These are phyloP conservation scores for Cyprinodon brontotheroides DNA, from an alignment of 2,113 vertebrate genomes.

Conservation along the genomic window DNA sequence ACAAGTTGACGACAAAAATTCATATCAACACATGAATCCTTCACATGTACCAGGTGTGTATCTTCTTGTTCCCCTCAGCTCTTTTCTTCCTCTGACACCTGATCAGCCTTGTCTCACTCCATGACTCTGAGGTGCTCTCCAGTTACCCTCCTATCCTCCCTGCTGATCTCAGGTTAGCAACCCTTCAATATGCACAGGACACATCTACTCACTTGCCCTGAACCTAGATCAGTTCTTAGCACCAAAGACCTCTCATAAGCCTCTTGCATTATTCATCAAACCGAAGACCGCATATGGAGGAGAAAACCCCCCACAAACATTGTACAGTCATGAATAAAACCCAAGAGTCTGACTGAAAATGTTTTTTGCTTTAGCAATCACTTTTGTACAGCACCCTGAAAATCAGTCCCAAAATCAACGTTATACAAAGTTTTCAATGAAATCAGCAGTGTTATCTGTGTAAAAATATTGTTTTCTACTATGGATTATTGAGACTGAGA, in stretches of 20 bases:
- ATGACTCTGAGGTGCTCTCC: conserved; percentile 54
- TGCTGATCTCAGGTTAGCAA: conserved; percentile 20
- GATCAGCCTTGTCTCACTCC: conserved; percentile 56
- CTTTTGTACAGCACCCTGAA: neutral
- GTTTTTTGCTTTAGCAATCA: neutral
- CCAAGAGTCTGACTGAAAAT: neutral
- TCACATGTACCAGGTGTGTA: conserved; percentile 12
- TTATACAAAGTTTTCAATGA: neutral
- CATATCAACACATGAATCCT: neutral
- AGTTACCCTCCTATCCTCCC: conserved; percentile 50
- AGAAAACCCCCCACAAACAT: neutral
- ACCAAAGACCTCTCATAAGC: conserved; percentile 46
- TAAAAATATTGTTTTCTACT: neutral
- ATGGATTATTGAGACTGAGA: neutral
- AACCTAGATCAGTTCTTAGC: conserved; percentile 31
- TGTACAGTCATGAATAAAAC: neutral
- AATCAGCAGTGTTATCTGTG: neutral
- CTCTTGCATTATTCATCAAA: conserved; percentile 60
- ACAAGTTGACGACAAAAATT: neutral
- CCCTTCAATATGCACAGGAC: neutral
- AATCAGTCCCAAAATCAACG: neutral
- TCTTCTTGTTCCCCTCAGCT: conserved; percentile 23
- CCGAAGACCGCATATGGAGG: conserved; percentile 17
- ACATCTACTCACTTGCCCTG: conserved; percentile 7
- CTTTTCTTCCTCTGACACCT: conserved; percentile 55